Evolutionary conservation across 2,113 vertebrate species (phyloP).

Genomic region (Salvelinus fontinalis): DNA sequence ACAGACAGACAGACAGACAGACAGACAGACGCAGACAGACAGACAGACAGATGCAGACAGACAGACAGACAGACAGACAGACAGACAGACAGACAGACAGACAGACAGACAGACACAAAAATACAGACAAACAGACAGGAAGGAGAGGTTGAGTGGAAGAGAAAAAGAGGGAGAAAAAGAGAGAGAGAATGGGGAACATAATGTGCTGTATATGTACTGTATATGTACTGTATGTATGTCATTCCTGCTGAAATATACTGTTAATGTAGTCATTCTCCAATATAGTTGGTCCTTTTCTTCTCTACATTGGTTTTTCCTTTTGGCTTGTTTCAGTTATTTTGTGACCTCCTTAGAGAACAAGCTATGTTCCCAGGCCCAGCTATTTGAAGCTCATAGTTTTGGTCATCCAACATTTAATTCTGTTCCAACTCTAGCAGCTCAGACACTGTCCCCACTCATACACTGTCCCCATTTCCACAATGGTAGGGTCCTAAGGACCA

Average conservation of each 20-base stretch:
- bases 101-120: no score
- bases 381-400: slow-evolving; percentile 79
- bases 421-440: slow-evolving; percentile 68
- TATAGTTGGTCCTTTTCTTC: slow-evolving; percentile 60
- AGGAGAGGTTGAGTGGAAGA: no score
- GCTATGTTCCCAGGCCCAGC: slow-evolving; percentile 75
- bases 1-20: no score
- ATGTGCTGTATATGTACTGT: no score
- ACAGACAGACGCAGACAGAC: no score
- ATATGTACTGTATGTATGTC: no score
- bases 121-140: no score
- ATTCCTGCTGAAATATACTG: slow-evolving; percentile 39
- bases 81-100: no score
- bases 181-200: neutral
- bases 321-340: slow-evolving; percentile 50
- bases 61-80: no score
- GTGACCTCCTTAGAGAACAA: slow-evolving; percentile 73
- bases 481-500: slow-evolving; percentile 73
- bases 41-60: no score
- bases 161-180: neutral
- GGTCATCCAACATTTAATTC: slow-evolving; percentile 70
- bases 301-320: slow-evolving; percentile 53
- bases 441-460: slow-evolving; percentile 71
- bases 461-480: slow-evolving; percentile 65
- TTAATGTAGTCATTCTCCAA: slow-evolving; percentile 56